Evolutionary conservation across 2,797 vertebrate species (phyloP).

Genomic region (Platalea minor): DNA sequence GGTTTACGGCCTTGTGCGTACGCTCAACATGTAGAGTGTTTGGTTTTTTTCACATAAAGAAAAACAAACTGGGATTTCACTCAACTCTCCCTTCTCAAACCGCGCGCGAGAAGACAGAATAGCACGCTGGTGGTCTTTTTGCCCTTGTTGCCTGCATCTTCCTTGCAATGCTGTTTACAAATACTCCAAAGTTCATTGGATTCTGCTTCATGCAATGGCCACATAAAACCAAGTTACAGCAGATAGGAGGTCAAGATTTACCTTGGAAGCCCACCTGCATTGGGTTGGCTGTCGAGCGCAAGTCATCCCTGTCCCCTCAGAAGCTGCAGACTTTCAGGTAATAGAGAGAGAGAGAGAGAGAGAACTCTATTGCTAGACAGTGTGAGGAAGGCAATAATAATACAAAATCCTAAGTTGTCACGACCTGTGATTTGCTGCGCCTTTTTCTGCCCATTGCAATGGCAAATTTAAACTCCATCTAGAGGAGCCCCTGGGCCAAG

Average conservation of each 20-base stretch:
- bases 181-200: not conserved
- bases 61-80: not conserved
- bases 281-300: not conserved
- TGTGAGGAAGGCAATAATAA: not conserved
- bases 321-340: not conserved
- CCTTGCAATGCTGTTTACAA: not conserved
- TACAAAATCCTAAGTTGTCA: not conserved
- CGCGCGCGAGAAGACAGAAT: fast-evolving
- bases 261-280: not conserved
- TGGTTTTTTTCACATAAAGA: not conserved
- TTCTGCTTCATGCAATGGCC: not conserved
- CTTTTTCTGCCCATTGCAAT: not conserved
- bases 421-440: not conserved
- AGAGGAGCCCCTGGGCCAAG: not conserved
- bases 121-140: not conserved
- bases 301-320: not conserved
- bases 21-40: not conserved
- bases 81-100: not conserved
- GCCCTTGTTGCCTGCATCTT: not conserved
- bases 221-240: not conserved
- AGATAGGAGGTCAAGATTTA: not conserved
- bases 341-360: too few species aligned
- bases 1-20: not conserved
- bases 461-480: not conserved
- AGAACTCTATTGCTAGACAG: not conserved